Conservation (phyloP, 2,113 vertebrate genomes). For the Chloroceryle aenea region DNA sequence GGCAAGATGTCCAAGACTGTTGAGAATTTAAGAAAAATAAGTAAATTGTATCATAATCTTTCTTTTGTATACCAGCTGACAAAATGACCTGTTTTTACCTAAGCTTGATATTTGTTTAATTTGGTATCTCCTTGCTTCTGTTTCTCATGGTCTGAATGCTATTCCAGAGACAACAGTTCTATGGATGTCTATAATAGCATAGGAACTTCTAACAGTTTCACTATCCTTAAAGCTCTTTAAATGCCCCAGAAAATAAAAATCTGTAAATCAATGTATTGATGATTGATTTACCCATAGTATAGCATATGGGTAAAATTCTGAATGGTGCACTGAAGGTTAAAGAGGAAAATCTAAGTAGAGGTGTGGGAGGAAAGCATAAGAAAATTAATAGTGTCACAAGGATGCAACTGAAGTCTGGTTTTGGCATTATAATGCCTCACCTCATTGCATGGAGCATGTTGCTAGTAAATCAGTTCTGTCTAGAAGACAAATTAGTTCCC, state of each 20-base stretch:
- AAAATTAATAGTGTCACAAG: neutral
- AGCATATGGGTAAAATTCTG: neutral
- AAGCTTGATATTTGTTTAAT: neutral
- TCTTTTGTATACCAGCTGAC: neutral
- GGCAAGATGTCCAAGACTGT: neutral
- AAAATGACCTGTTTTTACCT: neutral
- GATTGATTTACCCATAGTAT: neutral
- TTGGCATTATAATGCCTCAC: neutral
- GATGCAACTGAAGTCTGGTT: neutral
- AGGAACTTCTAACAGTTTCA: neutral
- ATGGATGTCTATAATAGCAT: neutral
- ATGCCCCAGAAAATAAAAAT: neutral
- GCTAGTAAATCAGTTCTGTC: slow-evolving; percentile 28
- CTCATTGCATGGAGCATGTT: neutral
- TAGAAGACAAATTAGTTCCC: slow-evolving; percentile 37
- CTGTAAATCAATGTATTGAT: neutral
- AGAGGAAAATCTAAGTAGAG: neutral
- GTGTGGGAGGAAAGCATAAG: neutral
- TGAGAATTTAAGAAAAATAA: neutral
- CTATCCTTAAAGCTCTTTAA: neutral
- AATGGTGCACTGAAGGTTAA: neutral
- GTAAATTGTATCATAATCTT: neutral
- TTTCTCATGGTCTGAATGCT: neutral
- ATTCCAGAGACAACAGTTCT: neutral
- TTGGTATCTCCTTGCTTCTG: neutral